These are phyloP conservation scores for Hippocampus barbouri DNA, from an alignment of 2,113 vertebrate genomes.

Conservation along the genomic window DNA sequence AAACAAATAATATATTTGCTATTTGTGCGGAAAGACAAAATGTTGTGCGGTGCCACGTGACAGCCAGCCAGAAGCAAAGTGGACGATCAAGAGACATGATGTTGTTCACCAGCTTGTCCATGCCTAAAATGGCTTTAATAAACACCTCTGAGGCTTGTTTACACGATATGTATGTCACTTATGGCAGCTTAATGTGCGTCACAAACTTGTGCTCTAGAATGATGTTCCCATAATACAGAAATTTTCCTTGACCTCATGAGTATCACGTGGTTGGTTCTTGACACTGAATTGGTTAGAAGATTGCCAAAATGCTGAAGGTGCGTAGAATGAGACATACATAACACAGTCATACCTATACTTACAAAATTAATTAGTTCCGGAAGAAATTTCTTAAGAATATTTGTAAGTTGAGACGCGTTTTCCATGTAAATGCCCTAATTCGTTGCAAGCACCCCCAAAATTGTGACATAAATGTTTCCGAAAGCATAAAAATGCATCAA, in stretches of 20 bases:
- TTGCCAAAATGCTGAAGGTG: not conserved
- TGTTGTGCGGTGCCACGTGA: constrained; percentile 13
- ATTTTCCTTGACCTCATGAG: not conserved
- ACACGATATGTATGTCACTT: not conserved
- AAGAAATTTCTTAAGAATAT: too few relatives aligned
- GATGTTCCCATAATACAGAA: not conserved
- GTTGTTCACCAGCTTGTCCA: constrained; percentile 24
- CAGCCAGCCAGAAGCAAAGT: constrained; percentile 10
- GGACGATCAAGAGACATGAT: constrained; percentile 2
- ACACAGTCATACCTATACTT: not conserved
- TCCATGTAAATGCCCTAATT: too few relatives aligned
- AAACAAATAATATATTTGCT: not conserved
- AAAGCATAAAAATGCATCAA: too few relatives aligned
- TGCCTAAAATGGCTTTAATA: constrained; percentile 7
- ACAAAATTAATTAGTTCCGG: too few relatives aligned
- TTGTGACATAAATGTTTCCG: too few relatives aligned
- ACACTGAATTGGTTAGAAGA: not conserved
- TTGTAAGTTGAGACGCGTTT: too few relatives aligned
- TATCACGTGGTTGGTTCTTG: not conserved
- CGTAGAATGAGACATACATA: not conserved
- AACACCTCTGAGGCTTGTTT: not conserved
- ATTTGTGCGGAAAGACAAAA: not conserved
- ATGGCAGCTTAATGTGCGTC: not conserved
- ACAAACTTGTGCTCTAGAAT: not conserved
- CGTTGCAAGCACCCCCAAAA: too few relatives aligned